These are phyloP conservation scores for Drosophila yooni DNA, from an alignment of 2,888 invertebrate species.

Conservation along the genomic window DNA sequence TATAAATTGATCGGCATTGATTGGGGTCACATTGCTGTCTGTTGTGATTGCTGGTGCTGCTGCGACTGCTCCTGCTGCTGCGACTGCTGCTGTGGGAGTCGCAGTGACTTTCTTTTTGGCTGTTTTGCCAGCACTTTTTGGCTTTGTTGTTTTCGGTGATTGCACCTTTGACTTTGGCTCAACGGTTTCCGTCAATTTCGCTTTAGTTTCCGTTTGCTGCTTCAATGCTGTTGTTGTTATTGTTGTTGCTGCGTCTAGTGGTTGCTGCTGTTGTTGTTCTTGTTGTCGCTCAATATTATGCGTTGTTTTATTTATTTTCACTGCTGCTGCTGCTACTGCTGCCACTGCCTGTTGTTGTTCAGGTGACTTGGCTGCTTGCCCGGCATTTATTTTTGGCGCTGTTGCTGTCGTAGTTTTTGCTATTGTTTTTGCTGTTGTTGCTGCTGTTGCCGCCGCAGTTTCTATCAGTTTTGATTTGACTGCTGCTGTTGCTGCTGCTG, in stretches of 20 bases:
- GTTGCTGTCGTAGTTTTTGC: conserved; percentile 52
- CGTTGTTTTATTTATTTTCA: conserved; percentile 67
- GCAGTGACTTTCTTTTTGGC: conserved; percentile 60
- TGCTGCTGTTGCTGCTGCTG: conserved; percentile 11
- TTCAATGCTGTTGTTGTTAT: conserved; percentile 54
- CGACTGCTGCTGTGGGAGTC: conserved; percentile 36
- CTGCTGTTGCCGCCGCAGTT: conserved; percentile 15
- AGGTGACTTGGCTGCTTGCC: conserved; percentile 85
- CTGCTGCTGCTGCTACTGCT: conserved; percentile 58
- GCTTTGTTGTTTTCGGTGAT: conserved; percentile 68
- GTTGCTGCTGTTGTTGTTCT: conserved; percentile 43
- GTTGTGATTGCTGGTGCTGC: conserved; percentile 35
- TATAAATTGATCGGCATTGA: conserved; percentile 83
- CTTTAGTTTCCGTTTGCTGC: conserved; percentile 72
- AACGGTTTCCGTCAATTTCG: conserved; percentile 70
- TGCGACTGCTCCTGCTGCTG: conserved; percentile 36
- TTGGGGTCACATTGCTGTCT: conserved; percentile 79
- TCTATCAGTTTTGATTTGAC: conserved; percentile 33
- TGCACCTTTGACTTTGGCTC: conserved; percentile 77
- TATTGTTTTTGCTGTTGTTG: conserved; percentile 23
- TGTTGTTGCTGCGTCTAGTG: conserved; percentile 51
- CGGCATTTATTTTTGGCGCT: conserved; percentile 83
- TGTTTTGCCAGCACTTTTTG: conserved; percentile 65
- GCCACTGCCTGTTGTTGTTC: conserved; percentile 75
- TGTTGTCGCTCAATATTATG: conserved; percentile 63